Evolutionary conservation across 2,888 invertebrate species (phyloP).

Genomic region (Cerastis rubricosa): DNA sequence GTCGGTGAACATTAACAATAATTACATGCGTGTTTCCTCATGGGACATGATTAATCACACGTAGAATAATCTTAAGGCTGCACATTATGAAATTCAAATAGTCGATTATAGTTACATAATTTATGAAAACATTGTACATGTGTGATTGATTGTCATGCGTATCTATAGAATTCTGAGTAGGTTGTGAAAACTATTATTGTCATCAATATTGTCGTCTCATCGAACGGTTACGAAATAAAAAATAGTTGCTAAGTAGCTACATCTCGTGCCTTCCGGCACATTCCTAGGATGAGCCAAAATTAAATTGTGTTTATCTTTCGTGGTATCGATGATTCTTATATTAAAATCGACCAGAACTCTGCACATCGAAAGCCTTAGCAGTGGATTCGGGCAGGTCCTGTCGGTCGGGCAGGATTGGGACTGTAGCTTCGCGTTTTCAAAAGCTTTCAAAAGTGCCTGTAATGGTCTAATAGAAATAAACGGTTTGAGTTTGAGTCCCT

Average conservation of each 20-base stretch:
- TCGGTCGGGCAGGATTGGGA: no score
- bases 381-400: neutral
- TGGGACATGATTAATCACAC: constrained; percentile 62
- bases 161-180: constrained; percentile 31
- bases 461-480: no score
- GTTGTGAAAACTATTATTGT: constrained; percentile 47
- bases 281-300: neutral
- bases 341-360: neutral
- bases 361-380: neutral
- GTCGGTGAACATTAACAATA: constrained; percentile 33
- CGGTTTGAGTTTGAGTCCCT: no score
- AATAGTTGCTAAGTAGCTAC: constrained; percentile 9
- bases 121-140: constrained; percentile 44
- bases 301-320: constrained; percentile 2
- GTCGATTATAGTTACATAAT: constrained; percentile 51
- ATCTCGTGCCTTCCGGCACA: constrained; percentile 22
- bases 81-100: constrained; percentile 53
- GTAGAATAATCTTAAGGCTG: constrained; percentile 45
- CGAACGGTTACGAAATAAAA: constrained; percentile 13
- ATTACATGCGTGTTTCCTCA: constrained; percentile 45
- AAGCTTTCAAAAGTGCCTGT: no score
- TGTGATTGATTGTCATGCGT: constrained; percentile 63
- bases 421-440: no score
- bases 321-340: neutral
- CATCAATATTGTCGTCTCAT: constrained; percentile 31